Evolutionary conservation across 2,113 vertebrate genomes (phyloP).

Genomic region (Poeciliopsis turrubarensis): DNA sequence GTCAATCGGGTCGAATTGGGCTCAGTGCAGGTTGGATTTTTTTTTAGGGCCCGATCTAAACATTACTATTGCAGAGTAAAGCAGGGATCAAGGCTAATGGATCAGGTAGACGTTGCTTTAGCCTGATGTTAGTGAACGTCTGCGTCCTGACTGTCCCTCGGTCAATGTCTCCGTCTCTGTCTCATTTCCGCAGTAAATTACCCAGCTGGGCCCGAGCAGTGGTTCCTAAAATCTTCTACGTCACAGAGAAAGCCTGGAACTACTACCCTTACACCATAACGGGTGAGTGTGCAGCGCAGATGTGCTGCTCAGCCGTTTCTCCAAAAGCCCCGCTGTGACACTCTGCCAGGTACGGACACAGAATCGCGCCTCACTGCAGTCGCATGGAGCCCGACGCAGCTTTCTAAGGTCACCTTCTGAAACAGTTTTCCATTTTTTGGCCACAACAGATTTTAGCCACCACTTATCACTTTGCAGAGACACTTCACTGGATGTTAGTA

Average conservation of each 20-base stretch:
- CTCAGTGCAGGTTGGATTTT: no score
- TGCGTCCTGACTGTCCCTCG: neutral
- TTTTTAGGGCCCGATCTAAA: no score
- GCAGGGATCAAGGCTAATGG: neutral
- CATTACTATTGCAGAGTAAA: neutral
- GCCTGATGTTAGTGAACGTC: neutral
- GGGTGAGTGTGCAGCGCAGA: conserved; percentile 80
- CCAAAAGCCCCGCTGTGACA: neutral
- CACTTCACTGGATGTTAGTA: conserved; percentile 11
- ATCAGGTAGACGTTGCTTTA: neutral
- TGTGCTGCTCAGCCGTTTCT: conserved; percentile 2
- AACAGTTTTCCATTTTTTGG: neutral
- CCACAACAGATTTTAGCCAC: conserved; percentile 2
- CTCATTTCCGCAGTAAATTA: conserved; percentile 86
- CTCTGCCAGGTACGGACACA: conserved; percentile 2
- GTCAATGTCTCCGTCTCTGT: conserved; percentile 16
- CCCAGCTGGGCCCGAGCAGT: conserved; percentile 97
- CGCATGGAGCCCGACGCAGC: neutral
- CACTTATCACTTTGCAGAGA: conserved; percentile 3
- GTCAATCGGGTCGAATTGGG: no score
- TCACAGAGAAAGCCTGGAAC: conserved; percentile 99
- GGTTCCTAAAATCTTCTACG: conserved; percentile 98
- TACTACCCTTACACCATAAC: conserved; percentile 98
- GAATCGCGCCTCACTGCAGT: neutral
- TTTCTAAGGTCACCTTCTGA: conserved; percentile 17